Percentiles rank a stretch among this genome's conserved stretches.
Conservation (phyloP, 1,140 invertebrate genomes). For the Aphidius gifuensis region DNA sequence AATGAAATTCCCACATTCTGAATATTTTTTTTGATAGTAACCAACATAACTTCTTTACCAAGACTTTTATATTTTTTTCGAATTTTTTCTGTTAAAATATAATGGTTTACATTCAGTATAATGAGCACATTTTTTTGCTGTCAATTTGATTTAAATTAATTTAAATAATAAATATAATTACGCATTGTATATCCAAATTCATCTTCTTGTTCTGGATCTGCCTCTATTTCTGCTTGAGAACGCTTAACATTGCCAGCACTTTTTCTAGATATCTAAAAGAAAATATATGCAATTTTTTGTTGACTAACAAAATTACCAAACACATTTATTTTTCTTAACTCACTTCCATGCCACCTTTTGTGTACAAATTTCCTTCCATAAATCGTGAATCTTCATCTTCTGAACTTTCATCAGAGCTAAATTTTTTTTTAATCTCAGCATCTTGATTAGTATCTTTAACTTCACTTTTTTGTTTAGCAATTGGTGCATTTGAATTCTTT, state of each 20-base stretch:
- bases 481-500: too few species aligned
- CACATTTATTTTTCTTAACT: conserved; percentile 1
- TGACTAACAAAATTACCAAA: too few species aligned
- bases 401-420: conserved; percentile 56
- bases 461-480: not conserved
- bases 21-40: conserved; percentile 67
- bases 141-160: not conserved
- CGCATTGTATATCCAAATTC: conserved; percentile 88
- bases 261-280: conserved; percentile 76
- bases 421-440: not conserved
- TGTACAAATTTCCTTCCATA: conserved; percentile 73
- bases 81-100: conserved; percentile 71
- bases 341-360: conserved; percentile 75
- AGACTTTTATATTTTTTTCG: conserved; percentile 85
- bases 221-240: conserved; percentile 71
- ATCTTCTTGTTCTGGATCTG: conserved; percentile 81
- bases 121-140: too few species aligned
- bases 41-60: conserved; percentile 65
- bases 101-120: too few species aligned
- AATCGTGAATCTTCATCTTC: conserved; percentile 72
- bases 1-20: conserved; percentile 84
- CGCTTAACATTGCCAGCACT: conserved; percentile 82
- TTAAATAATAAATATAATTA: conserved; percentile 58
- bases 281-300: conserved; percentile 12
- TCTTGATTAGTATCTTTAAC: not conserved